These are phyloP conservation scores for Cryptotis parvus DNA, from an alignment of 2,113 vertebrate species.

Conservation along the genomic window DNA sequence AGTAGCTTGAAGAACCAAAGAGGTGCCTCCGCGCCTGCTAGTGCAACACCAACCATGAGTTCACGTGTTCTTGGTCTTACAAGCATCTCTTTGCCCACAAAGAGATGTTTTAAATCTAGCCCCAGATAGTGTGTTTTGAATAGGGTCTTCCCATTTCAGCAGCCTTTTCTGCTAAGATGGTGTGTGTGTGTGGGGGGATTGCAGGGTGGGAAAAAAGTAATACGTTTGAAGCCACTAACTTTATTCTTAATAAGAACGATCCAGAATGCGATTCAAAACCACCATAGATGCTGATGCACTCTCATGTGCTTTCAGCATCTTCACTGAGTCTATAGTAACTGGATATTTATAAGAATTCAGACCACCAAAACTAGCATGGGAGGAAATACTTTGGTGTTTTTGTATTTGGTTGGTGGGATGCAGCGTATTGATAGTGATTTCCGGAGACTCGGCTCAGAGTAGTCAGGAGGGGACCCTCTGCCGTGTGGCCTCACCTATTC, in stretches of 20 bases:
- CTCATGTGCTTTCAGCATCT: slow-evolving; percentile 44
- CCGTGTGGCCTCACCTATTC: background rate
- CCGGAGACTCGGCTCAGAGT: too few relatives aligned
- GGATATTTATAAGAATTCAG: slow-evolving; percentile 57
- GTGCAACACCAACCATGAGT: background rate
- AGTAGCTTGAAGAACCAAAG: background rate
- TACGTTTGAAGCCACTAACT: slow-evolving; percentile 82
- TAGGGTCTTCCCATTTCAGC: slow-evolving; percentile 78
- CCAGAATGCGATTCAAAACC: slow-evolving; percentile 58
- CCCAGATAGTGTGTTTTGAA: slow-evolving; percentile 78
- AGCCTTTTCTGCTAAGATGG: slow-evolving; percentile 72
- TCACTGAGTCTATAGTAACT: slow-evolving; percentile 61
- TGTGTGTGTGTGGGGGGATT: slow-evolving; percentile 56
- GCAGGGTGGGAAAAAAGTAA: slow-evolving; percentile 82
- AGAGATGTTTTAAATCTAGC: slow-evolving; percentile 72
- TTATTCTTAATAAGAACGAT: slow-evolving; percentile 82
- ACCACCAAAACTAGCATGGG: background rate
- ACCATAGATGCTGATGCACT: slow-evolving; percentile 68
- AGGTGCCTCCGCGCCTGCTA: background rate
- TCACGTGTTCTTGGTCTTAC: slow-evolving; percentile 23
- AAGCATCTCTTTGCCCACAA: too few relatives aligned
- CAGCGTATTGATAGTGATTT: background rate
- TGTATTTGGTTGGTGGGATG: slow-evolving; percentile 30
- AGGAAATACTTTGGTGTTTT: background rate
- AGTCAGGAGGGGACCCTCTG: too few relatives aligned